A percentile compares a stretch with the other conserved stretches of the same genome.
These are phyloP conservation scores for Luidia sarsii DNA, from an alignment of 53 echinoderm and acorn worm genomes.

Conservation along the genomic window DNA sequence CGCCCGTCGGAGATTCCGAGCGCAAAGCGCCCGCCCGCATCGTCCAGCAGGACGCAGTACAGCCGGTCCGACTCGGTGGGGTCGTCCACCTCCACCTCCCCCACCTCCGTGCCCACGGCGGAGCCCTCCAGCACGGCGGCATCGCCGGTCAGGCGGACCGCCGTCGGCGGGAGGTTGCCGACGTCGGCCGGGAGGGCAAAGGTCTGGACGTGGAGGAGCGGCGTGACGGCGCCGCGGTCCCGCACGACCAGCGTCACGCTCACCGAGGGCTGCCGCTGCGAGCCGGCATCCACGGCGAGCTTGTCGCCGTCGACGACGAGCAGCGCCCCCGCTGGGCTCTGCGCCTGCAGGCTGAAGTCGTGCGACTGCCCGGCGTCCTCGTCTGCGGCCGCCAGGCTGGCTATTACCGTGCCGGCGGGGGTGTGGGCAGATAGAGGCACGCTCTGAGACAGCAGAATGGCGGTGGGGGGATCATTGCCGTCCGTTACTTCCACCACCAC, in stretches of 20 bases:
- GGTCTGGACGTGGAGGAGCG: constrained; percentile 26
- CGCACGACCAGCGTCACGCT: constrained; percentile 36
- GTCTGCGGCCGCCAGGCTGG: constrained; percentile 36
- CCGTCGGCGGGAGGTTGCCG: constrained; percentile 54
- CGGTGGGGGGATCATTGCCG: constrained; percentile 62
- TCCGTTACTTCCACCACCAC: constrained; percentile 47
- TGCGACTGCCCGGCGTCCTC: constrained; percentile 55
- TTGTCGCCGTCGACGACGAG: constrained; percentile 28
- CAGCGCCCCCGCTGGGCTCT: constrained; percentile 44
- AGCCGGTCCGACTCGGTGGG: constrained; percentile 11
- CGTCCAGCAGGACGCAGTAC: constrained; percentile 45
- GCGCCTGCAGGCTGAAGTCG: constrained; percentile 43
- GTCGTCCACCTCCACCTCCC: constrained; percentile 37
- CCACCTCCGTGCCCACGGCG: constrained; percentile 22
- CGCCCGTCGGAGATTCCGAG: neutral
- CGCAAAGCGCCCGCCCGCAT: constrained; percentile 37
- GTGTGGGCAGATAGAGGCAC: constrained; percentile 29
- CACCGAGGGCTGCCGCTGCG: neutral
- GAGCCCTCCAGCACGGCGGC: constrained; percentile 41
- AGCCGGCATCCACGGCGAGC: constrained; percentile 30
- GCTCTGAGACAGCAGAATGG: constrained; percentile 28
- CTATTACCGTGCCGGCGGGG: constrained; percentile 37
- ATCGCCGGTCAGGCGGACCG: constrained; percentile 3
- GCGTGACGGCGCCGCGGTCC: constrained; percentile 23
- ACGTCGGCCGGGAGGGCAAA: constrained; percentile 35